Evolutionary conservation across 2,888 invertebrate genomes (phyloP), one percentile per base, ranked within the genome.

Genomic region (Archaeoteleia sp.): DNA sequence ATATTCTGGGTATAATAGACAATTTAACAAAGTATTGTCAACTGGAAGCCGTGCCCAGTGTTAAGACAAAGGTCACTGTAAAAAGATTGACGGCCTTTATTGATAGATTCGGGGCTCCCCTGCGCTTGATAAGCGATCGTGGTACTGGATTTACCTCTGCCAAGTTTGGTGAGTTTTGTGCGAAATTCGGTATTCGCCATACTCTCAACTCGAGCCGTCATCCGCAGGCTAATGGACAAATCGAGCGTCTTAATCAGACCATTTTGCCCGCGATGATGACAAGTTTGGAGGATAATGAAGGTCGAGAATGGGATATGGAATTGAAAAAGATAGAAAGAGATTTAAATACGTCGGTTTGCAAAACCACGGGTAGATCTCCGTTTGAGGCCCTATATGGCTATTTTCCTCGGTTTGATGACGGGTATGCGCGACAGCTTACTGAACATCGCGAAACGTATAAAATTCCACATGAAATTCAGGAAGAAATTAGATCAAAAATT

Each of bases 11-110:
- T 7, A 40, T 69, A 2, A 48, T 71, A 0, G 71, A 73, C 23
- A 70, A 63, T 30, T 25, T 70, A 7, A 73, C 71, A 0, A 68
- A 65, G 15, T 73, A 60, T 37, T 53, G 53, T 1, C 32, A 40
- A 2, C 13, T 73, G 2, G 30, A 55, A 10, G 57, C 72, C 2
- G 70, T 66, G 1, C 51, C 25, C 6, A 51, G 37, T 25, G 57
- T 60, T 0, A 63, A 42, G 4, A 13, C 55, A 0, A 8, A 2
- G 2, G 4, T n/a, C 0, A 49, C 49, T 1, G 20, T 70, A 0
- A 35, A 13, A 8, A 40, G 27, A 7, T 13, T 70, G 1, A 17
- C 51, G 8, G 5, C 48, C 0, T 71, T 71, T 23, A 45, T 63
- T 1, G 3, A 48, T 7, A 5, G 34, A 15, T 58, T 39, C 12